Base-by-base conservation (phyloP, 2,113 vertebrate genomes). In the Cepphus grylle region DNA sequence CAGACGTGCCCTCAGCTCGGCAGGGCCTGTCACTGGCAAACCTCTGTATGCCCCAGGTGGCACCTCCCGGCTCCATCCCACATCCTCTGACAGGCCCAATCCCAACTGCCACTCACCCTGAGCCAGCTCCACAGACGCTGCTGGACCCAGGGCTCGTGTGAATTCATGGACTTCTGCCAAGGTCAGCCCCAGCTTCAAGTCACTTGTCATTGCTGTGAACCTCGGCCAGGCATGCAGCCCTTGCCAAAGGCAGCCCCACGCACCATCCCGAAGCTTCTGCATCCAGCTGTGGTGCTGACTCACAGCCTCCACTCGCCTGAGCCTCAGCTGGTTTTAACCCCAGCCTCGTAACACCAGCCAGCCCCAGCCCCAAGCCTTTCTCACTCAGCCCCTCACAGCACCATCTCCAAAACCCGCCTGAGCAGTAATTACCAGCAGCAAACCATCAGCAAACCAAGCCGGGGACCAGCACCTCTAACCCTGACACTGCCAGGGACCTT, bases 121-220 rank as follows among this genome's bases (percentile, higher is more conserved):
- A 69, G 20, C 15, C 25, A 53, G 62, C 56, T 19, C n/a, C 1
- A 1, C 56, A 63, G 43, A 13, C 1, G 1, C 49, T 56, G 47
- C 59, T 0, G 2, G 69, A 70, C 29, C 45, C 36, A 29, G 40
- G 14, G 20, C 36, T n/a, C 3, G 0, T 13, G 32, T 1, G 1
- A 62, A 49, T 23, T 32, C 36, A 23, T 4, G 15, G n/a, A 25
- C 32, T 72, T 6, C 50, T n/a, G 40, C n/a, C 42, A 45, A 62
- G 58, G 20, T 27, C 90, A 71, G 27, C 14, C 11, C 47, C 32
- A 7, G 32, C 15, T 32, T 55, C 45, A 18, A 29, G 43, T 43
- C 53, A 12, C 18, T 29, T n/a, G 22, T 73, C 66, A 8, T 29
- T 45, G 30, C 42, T 52, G 3, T 23, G 53, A 53, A 52, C 36